Evolutionary conservation across 1,140 invertebrate genomes (phyloP), one percentile per base, ranked within the genome.

Genomic region (Apis laboriosa): DNA sequence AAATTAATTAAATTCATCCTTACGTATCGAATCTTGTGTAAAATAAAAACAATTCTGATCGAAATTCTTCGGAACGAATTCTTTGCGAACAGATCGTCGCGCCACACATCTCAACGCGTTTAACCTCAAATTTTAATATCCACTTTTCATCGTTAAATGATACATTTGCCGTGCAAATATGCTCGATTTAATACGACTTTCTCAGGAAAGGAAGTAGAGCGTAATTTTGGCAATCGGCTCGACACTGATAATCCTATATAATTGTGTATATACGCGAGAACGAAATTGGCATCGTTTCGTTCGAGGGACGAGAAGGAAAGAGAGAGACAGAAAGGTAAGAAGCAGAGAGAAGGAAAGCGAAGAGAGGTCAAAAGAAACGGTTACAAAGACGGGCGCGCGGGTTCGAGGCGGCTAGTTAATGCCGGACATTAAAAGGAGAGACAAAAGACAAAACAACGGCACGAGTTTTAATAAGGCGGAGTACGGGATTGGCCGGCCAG

Each of bases 401-500:
- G 84, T 78, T 80, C 70, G 84, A 84, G 85, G 83, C 88, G 86
- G 83, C 63, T 84, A 84, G 89, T 90, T 90, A 88, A 91, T 80
- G 77, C 71, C 77, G 85, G 72, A 75, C 85, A 92, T 91, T 91
- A 91, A 92, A 91, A 91, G 89, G 87, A 91, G 90, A 92, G 92
- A 92, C 91, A 91, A 92, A 92, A 92, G 92, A 83, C 90, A 92
- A 92, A 93, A 93, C 92, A 91, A 92, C 92, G 87, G 90, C 89
- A 86, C 86, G 89, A 92, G 78, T 92, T 93, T 93, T 93, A 93
- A 93, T 93, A 92, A 93, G 90, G 76, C 77, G 83, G 86, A 86
- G 84, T 88, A 87, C 87, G 82, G 89, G 92, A 93, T 93, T 93
- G 93, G 93, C 74, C 86, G 90, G 86, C 86, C 84, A 93, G 92